Evolutionary conservation across 1,140 invertebrate species (phyloP).

Genomic region (Physella acuta): DNA sequence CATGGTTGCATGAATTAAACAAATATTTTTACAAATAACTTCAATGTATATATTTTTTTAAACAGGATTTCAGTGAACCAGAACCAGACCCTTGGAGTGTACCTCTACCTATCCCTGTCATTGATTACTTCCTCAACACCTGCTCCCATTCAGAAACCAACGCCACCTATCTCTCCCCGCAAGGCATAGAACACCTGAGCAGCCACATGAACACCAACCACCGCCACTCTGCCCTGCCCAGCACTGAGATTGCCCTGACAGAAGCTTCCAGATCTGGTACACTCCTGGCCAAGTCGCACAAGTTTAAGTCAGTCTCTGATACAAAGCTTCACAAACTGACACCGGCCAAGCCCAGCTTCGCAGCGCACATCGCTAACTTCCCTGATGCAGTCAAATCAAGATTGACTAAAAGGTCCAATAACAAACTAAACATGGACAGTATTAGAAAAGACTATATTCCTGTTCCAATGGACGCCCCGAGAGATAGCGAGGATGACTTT

Average conservation of each 20-base stretch:
- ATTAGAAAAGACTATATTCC: conserved; percentile 15
- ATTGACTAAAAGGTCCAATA: not conserved
- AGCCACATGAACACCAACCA: conserved; percentile 7
- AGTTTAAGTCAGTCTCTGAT: conserved; percentile 29
- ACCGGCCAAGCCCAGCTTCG: conserved; percentile 3
- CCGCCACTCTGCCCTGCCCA: conserved; percentile 1
- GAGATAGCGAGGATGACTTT: conserved; percentile 20
- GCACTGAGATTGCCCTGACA: conserved; percentile 7
- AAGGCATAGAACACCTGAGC: conserved; percentile 8
- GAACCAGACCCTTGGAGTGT: conserved; percentile 46
- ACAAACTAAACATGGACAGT: conserved; percentile 3
- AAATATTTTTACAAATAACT: too few relatives aligned
- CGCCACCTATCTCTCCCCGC: conserved; percentile 1
- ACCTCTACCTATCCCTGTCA: conserved; percentile 43
- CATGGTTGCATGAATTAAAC: too few relatives aligned
- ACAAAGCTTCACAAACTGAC: conserved; percentile 26
- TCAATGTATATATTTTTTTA: not conserved
- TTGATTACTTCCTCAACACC: conserved; percentile 38
- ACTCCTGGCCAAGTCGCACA: conserved; percentile 23
- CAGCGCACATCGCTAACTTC: conserved; percentile 16
- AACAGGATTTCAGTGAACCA: conserved; percentile 39
- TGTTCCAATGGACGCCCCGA: conserved; percentile 11
- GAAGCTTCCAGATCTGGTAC: not conserved
- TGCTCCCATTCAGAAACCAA: conserved; percentile 38
- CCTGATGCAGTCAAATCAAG: conserved; percentile 14